Evolutionary conservation across 1,140 invertebrate species (phyloP), one percentile per base, ranked within the genome.

Genomic region (Listronotus bonariensis): DNA sequence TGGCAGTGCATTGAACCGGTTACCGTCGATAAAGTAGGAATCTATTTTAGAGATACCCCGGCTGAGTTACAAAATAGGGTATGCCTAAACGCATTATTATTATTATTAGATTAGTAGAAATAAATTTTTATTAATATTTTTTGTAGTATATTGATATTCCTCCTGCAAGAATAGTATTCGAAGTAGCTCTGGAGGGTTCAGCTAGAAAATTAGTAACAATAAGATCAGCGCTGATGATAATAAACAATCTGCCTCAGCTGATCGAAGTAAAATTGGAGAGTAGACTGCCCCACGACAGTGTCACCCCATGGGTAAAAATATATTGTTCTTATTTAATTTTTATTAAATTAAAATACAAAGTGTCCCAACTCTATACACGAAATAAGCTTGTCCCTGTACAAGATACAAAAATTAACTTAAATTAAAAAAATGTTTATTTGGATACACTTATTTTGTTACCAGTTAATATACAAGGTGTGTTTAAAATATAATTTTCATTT

Each of bases 121-220:
- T 36, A 53, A 36, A 7, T 36, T 32, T 31, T 26, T 43, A 18
- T 5, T 17, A 3, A 17, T 51, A n/a, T 41, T 14, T 42, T 58
- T 56, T 67, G 41, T 57, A 63, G 67, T 57, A 66, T 53, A 31
- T 60, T 10, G 74, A 74, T 60, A 54, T 70, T 20, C 73, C 72
- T 5, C 61, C 68, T 69, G 88, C 89, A 0, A 82, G 92, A 66
- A 82, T 96, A 15, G 92, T 96, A 8, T 90, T 96, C 76, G 91
- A 92, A 70, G 92, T 99, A 0, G 88, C 89, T 3, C 81, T 98
- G 56, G 93, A 96, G 78, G 95, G 95, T 0, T 95, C 92, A 36
- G 96, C 96, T 0, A 86, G 92, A 63, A 98, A 98, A 80, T 81
- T 98, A 57, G 91, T 99, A n/a, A 94, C 92, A n/a, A 88, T 99